phyloP scores from a whole-genome alignment of 2,888 invertebrate species.

The Matsumyia berberina region DNA sequence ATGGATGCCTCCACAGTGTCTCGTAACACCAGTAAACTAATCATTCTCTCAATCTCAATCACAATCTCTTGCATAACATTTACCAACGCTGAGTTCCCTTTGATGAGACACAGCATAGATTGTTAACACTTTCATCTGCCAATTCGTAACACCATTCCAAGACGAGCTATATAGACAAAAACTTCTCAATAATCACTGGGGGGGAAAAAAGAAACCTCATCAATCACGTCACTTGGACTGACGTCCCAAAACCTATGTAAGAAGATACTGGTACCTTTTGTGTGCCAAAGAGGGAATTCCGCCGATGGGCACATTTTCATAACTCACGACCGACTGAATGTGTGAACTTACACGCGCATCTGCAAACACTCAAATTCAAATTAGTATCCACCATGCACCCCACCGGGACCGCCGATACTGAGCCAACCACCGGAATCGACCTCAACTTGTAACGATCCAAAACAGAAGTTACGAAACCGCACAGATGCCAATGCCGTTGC shows the following conservation, averaged over 20 bases:
- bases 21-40: slow-evolving; percentile 1
- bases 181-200: neutral
- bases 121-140: slow-evolving; percentile 40
- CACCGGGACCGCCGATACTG: slow-evolving; percentile 7
- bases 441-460: slow-evolving; percentile 25
- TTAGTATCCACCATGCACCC: slow-evolving; percentile 46
- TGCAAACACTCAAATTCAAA: slow-evolving; percentile 70
- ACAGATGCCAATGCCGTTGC: slow-evolving; percentile 20
- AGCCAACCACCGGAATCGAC: slow-evolving; percentile 9
- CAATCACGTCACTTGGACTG: slow-evolving; percentile 49
- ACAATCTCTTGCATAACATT: slow-evolving; percentile 10
- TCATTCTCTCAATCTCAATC: slow-evolving; percentile 5
- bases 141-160: slow-evolving; percentile 30
- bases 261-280: neutral
- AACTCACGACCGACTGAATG: slow-evolving; percentile 47
- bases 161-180: neutral
- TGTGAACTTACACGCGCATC: slow-evolving; percentile 65
- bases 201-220: slow-evolving; percentile 34
- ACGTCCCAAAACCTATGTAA: slow-evolving; percentile 27
- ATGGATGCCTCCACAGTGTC: slow-evolving; percentile 4
- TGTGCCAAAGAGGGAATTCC: slow-evolving; percentile 3
- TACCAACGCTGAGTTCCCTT: neutral
- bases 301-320: slow-evolving; percentile 56
- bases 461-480: slow-evolving; percentile 68
- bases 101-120: neutral